phyloP scores from a whole-genome alignment of 2,113 vertebrate genomes.

The Caretta caretta region DNA sequence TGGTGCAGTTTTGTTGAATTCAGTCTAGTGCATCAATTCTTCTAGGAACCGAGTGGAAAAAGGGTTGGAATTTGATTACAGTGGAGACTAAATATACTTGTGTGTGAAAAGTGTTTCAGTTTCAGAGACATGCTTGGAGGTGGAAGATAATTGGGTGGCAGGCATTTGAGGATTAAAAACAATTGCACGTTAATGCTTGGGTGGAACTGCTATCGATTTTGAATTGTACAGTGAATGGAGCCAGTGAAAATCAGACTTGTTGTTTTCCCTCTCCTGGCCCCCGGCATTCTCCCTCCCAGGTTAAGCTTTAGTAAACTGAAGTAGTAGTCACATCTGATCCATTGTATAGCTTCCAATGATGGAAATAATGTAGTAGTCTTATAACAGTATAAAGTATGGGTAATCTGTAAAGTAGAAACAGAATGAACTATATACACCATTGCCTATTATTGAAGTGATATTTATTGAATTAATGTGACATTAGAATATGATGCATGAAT shows the following conservation, averaged over 20 bases:
- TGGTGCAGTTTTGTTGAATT: not conserved
- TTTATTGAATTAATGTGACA: not conserved
- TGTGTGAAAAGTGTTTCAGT: not conserved
- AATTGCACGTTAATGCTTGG: accelerated
- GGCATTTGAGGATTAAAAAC: not conserved
- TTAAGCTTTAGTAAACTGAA: not conserved
- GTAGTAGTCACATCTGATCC: not conserved
- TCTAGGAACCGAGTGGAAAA: not conserved
- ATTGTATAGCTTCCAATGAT: not conserved
- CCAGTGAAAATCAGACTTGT: not conserved
- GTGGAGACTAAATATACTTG: not conserved
- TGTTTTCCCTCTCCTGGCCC: not conserved
- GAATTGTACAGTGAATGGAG: not conserved
- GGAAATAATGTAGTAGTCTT: not conserved
- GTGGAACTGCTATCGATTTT: not conserved
- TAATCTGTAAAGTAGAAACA: not conserved
- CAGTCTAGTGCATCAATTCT: not conserved
- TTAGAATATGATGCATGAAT: not conserved
- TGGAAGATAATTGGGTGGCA: not conserved
- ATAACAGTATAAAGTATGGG: not conserved
- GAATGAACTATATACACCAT: accelerated
- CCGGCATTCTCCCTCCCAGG: not conserved
- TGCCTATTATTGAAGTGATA: not conserved
- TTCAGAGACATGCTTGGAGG: not conserved
- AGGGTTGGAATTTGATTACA: not conserved